A percentile compares a stretch with the other conserved stretches of the same genome.
Evolutionary conservation across 2,113 vertebrate species (phyloP).

Genomic region (Macquaria ambigua): DNA sequence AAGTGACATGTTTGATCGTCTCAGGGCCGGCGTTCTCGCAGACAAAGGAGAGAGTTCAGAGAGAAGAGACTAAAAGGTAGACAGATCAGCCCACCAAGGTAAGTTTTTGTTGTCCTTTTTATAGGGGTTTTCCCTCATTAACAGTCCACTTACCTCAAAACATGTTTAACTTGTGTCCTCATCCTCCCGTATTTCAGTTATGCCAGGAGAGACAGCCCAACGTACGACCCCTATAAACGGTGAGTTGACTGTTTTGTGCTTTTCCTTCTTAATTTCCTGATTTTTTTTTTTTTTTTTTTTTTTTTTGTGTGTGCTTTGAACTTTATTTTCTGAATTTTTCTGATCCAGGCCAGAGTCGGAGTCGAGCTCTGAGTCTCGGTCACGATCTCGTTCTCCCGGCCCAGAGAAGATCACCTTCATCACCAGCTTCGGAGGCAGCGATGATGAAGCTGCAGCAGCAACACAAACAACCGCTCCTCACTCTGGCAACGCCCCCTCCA

Average conservation of each 20-base stretch:
- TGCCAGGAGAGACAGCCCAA: conserved; percentile 95
- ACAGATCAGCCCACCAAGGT: conserved; percentile 98
- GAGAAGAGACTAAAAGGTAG: conserved; percentile 95
- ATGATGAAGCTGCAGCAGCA: conserved; percentile 86
- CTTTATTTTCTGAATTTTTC: background rate
- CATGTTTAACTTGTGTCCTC: background rate
- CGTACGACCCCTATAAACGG: conserved; percentile 97
- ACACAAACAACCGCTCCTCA: conserved; percentile 72
- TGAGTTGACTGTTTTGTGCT: conserved; percentile 66
- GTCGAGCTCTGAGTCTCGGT: conserved; percentile 90
- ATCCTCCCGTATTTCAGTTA: conserved; percentile 83
- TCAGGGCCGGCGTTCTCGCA: conserved; percentile 93
- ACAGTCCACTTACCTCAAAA: background rate
- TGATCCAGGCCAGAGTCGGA: conserved; percentile 87
- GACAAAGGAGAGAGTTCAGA: conserved; percentile 95
- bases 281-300: background rate
- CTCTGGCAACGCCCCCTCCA: conserved; percentile 83
- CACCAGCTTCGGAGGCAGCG: conserved; percentile 96
- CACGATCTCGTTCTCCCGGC: conserved; percentile 89
- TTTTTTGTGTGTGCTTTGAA: background rate
- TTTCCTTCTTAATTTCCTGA: background rate
- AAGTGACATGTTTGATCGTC: background rate
- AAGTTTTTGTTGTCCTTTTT: conserved; percentile 14
- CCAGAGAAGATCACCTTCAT: conserved; percentile 97
- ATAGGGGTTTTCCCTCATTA: background rate